Conservation (phyloP, 2,797 vertebrate species). For the Acrossocheilus fasciatus region DNA sequence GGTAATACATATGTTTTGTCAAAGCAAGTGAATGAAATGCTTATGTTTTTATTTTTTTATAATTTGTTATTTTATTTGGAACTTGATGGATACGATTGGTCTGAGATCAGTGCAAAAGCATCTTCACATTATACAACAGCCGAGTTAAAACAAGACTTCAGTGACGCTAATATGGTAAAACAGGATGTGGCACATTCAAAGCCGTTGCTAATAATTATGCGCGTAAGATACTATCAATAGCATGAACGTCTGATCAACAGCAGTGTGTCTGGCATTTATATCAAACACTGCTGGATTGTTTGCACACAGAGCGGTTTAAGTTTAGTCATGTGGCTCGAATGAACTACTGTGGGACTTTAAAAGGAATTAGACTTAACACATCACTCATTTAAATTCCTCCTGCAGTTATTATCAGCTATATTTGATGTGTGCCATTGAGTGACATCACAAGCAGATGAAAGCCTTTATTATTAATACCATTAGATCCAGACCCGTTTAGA, state of each 20-base stretch:
- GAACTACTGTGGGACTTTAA: neutral
- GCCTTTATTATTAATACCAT: neutral
- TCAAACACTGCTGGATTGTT: neutral
- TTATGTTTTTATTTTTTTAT: neutral
- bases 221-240: neutral
- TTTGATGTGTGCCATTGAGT: neutral
- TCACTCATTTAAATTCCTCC: neutral
- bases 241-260: neutral
- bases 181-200: neutral
- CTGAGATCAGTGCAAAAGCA: neutral
- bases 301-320: neutral
- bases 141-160: neutral
- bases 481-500: neutral
- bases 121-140: neutral
- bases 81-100: neutral
- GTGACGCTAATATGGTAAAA: neutral
- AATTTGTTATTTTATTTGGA: neutral
- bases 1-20: neutral
- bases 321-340: slow-evolving; percentile 8
- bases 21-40: neutral
- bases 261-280: neutral
- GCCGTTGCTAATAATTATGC: neutral
- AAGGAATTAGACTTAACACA: neutral
- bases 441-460: neutral
- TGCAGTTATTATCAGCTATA: neutral